Evolutionary conservation across 1,140 invertebrate genomes (phyloP).

Genomic region (Brachionus paranguensis): DNA sequence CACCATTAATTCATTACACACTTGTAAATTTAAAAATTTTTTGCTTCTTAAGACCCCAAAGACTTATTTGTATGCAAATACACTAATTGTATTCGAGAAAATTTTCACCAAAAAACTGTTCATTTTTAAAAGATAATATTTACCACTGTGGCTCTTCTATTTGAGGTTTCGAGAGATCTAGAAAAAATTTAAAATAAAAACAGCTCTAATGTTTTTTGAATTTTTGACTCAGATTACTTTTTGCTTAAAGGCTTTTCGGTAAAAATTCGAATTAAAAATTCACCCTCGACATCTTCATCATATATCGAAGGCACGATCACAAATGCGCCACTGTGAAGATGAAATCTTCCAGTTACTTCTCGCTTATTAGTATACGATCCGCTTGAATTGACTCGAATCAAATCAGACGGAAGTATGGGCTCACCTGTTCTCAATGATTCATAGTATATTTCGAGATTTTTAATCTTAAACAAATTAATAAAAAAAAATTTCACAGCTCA

Average conservation of each 20-base stretch:
- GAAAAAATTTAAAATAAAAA: neutral
- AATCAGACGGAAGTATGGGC: neutral
- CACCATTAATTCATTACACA: too few species aligned
- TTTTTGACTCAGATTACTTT: neutral
- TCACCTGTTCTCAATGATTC: neutral
- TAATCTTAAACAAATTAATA: neutral
- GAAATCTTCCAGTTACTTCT: constrained; percentile 51
- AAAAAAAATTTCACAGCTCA: neutral
- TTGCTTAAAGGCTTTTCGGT: constrained; percentile 45
- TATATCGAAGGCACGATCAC: constrained; percentile 53
- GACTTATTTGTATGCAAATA: too few species aligned
- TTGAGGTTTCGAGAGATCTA: neutral
- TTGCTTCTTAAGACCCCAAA: too few species aligned
- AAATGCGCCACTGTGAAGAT: constrained; percentile 52
- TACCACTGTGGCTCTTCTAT: neutral
- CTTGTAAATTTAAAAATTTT: too few species aligned
- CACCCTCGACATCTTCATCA: constrained; percentile 44
- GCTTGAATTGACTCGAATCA: neutral
- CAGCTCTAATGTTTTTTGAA: neutral
- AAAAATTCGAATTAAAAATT: constrained; percentile 51
- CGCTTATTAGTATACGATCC: constrained; percentile 42
- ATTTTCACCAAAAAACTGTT: too few species aligned
- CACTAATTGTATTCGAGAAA: too few species aligned
- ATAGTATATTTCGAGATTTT: neutral
- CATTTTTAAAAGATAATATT: too few species aligned